These are phyloP conservation scores for Cavia porcellus DNA, from an alignment of 2,113 vertebrate species.

Conservation along the genomic window DNA sequence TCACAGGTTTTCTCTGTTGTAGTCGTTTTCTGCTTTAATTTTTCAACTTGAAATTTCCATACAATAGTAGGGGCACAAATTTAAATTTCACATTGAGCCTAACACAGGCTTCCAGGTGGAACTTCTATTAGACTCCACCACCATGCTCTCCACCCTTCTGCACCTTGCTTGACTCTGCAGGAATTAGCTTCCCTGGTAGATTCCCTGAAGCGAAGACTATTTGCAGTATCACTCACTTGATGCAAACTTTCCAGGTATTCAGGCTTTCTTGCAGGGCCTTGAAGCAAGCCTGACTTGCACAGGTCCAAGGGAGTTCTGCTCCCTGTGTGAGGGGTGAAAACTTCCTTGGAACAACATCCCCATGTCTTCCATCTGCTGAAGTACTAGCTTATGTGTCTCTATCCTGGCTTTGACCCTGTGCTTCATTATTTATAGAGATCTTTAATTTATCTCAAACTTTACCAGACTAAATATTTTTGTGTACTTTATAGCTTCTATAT, in stretches of 20 bases:
- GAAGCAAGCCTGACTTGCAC: no score
- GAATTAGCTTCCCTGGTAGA: neutral
- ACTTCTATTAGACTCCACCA: neutral
- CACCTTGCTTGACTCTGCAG: neutral
- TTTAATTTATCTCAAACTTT: constrained; percentile 14
- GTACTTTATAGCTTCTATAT: neutral
- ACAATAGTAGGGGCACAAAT: neutral
- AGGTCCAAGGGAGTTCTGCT: neutral
- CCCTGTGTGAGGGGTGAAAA: neutral
- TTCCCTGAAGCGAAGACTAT: neutral
- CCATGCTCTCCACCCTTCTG: no score
- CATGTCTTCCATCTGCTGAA: neutral
- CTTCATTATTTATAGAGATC: neutral
- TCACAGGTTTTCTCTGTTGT: neutral
- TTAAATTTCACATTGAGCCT: neutral
- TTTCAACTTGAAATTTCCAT: neutral
- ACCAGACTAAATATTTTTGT: neutral
- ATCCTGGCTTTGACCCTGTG: neutral
- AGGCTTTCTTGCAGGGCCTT: neutral
- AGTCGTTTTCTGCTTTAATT: neutral
- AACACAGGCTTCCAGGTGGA: neutral
- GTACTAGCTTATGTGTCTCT: neutral
- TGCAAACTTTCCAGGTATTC: neutral
- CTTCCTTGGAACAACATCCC: neutral
- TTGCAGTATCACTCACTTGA: neutral